phyloP scores from a whole-genome alignment of 2,113 vertebrate species.

The Monarcha castaneiventris region DNA sequence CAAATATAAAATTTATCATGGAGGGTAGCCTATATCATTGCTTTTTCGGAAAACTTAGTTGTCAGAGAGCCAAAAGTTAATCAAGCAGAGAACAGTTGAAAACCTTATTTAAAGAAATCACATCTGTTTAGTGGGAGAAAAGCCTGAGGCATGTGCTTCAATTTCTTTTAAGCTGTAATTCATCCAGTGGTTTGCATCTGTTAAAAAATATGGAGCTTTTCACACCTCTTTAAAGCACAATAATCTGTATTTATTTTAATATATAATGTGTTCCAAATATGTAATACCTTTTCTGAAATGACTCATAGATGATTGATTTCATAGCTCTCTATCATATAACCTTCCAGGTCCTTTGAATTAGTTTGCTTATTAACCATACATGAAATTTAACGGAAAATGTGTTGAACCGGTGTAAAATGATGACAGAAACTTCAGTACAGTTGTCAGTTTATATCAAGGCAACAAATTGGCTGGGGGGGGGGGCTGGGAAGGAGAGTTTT shows the following conservation, averaged over 20 bases:
- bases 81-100: constrained; percentile 32
- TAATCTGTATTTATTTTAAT: constrained; percentile 21
- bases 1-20: not conserved
- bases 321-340: not conserved
- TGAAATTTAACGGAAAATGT: not conserved
- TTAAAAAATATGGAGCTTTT: constrained; percentile 46
- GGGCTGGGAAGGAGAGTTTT: not conserved
- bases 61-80: not conserved
- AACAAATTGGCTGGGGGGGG: not conserved
- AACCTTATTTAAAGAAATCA: constrained; percentile 28
- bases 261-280: not conserved
- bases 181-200: constrained; percentile 19
- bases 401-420: not conserved
- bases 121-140: constrained; percentile 4
- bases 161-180: constrained; percentile 23
- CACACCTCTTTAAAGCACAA: constrained; percentile 57
- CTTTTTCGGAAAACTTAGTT: not conserved
- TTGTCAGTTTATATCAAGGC: not conserved
- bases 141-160: not conserved
- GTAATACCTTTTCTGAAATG: constrained; percentile 33
- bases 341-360: constrained; percentile 20
- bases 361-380: not conserved
- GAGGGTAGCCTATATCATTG: not conserved
- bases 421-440: not conserved
- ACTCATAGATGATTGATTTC: not conserved